Evolutionary conservation across 2,113 vertebrate genomes (phyloP), one percentile per base, ranked within the genome.

Genomic region (Ageneiosus marmoratus): DNA sequence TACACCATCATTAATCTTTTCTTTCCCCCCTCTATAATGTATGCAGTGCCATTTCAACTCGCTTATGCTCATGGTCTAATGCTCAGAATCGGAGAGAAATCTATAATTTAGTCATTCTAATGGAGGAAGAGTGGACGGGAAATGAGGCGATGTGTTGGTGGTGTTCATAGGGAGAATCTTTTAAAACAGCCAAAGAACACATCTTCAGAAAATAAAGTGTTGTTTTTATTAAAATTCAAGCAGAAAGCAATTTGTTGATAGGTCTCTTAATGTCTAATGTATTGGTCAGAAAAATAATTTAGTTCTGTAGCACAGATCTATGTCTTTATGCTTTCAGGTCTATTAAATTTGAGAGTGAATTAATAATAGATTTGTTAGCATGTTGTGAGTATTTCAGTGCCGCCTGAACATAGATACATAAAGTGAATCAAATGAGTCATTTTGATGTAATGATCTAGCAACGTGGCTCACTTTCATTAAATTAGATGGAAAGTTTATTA

Each of bases 91-190:
- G 69, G 50, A 56, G n/a, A 77, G 78, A 86, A 87, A 89, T 88
- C 79, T 86, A 91, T 89, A 88, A 89, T 90, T 89, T 86, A 90
- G 72, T 77, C 65, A 34, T 77, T 77, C 63, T 87, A 89, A 89
- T 88, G 85, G 86, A 80, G 86, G 79, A 85, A 44, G 53, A 81
- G 75, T 74, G 83, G 86, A 53, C 51, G 55, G 73, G 50, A 76
- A 55, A 76, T 37, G 73, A 76, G 73, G 73, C 51, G 10, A 76
- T 37, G 20, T 76, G 20, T 50, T 20, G 22, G 20, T 55, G 73
- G 51, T 16, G 15, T 16, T 18, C 15, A 32, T 9, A 27, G 29
- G 53, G 46, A 29, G 48, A 55, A 69, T 79, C 85, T 84, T 87
- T 85, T 84, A 85, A 88, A 87, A 74, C 72, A 83, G 85, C 75